Base-by-base conservation (phyloP, 2,797 vertebrate genomes). In the Onychomys arenicola region DNA sequence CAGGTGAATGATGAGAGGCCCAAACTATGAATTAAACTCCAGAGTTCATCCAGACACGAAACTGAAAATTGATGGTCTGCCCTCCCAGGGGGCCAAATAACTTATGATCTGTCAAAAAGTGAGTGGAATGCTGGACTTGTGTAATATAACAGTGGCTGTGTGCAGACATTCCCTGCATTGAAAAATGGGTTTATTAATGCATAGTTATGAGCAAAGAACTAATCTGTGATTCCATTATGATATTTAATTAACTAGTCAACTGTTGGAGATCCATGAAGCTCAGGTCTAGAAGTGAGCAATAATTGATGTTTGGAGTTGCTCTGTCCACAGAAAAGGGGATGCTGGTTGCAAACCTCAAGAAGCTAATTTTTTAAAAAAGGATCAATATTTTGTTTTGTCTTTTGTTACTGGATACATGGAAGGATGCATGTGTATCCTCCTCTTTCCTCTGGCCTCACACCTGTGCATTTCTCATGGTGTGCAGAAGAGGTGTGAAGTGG, bases 221-320 rank as follows among this genome's bases (percentile, higher is more conserved):
- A 95, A 98, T 98, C 97, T 97, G 40, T 76, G 88, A 98, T 98
- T 98, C 97, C 96, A 76, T 90, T 96, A 94, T 95, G 0, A 0
- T 97, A 97, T 98, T 98, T 98, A 98, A 98, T 98, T 98, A 98
- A 98, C 89, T 89, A 98, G 90, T 97, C 97, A 97, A 71, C 88
- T 34, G 17, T 90, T 97, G 96, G 97, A 57, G 95, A 98, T 97
- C 96, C 96, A 67, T 94, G 97, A 92, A 90, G 73, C 92, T 97
- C 78, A 55, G 92, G 94, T 96, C 94, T 94, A 61, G 86, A 88
- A 96, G 84, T 96, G 98, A 98, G 82, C 4, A 89, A 85, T 97
- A 87, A 98, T 98, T 97, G 96, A 23, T 97, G 97, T 97, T 97
- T 81, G 81, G 87, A 69, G 94, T 95, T 0, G 10, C 77, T 96